These are phyloP conservation scores for Nothoprocta perdicaria DNA, from an alignment of 2,113 vertebrate genomes.

Conservation along the genomic window DNA sequence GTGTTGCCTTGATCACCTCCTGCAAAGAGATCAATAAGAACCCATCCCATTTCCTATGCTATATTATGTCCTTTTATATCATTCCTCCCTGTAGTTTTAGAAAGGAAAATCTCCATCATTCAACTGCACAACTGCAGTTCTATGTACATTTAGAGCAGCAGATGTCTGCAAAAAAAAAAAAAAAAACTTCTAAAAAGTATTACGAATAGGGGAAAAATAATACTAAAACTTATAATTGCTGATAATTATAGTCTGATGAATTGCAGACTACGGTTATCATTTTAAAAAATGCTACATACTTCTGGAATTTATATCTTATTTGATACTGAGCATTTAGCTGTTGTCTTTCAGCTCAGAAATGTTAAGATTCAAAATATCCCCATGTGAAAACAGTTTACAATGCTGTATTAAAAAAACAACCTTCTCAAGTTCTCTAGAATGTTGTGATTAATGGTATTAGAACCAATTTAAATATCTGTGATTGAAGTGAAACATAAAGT, in stretches of 20 bases:
- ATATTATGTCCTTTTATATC: neutral
- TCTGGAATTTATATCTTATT: neutral
- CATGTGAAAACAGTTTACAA: neutral
- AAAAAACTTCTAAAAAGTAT: neutral
- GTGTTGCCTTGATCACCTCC: neutral
- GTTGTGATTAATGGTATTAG: neutral
- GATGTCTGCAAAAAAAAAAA: neutral
- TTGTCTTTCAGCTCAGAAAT: neutral
- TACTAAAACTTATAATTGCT: neutral
- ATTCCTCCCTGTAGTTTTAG: neutral
- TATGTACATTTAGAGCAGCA: neutral
- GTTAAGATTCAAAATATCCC: neutral
- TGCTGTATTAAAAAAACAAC: neutral
- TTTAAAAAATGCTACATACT: neutral
- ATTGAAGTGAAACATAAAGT: neutral
- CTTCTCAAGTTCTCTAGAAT: neutral
- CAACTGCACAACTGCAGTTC: neutral
- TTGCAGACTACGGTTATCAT: neutral
- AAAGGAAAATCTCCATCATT: neutral
- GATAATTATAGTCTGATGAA: neutral
- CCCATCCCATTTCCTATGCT: neutral
- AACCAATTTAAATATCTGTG: neutral
- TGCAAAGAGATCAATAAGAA: neutral
- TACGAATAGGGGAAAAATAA: neutral
- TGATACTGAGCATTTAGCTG: neutral